Evolutionary conservation across 2,888 invertebrate genomes (phyloP), one percentile per base, ranked within the genome.

Genomic region (Clistopyga incitator): DNA sequence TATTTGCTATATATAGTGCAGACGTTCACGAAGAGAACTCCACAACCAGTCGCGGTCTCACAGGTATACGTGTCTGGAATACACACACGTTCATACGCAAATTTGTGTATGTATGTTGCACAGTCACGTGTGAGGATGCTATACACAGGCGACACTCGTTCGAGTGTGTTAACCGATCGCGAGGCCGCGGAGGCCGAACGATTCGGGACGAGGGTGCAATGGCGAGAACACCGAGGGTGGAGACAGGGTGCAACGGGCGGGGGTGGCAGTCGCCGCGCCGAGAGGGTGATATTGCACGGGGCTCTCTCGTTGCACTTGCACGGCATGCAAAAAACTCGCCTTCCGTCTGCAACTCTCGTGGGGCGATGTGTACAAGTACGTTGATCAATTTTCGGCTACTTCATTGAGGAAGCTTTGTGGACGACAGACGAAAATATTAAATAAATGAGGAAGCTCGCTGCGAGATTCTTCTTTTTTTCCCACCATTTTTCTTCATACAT

Each of bases 131-230:
- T 34, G 64, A 29, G 45, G 34, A 11, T 54, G 29, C 29, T 42
- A 13, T 20, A 18, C 25, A 77, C 29, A 54, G 13, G 34, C 34
- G 78, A 77, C 18, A 61, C 38, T 54, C 52, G 65, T 65, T 38
- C 65, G 75, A n/a, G 65, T 50, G 78, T 67, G 67, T 76, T 67
- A 61, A 76, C 52, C 75, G 65, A 68, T 77, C 82, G 74, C 54
- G 76, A 72, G 75, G 52, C 80, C 47, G 52, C 42, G 34, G 72
- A 52, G 71, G 67, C 72, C 68, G 59, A 83, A 76, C 76, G 67
- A 83, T 83, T 72, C 50, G 71, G 76, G 74, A 56, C 72, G 80
- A 77, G 61, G 77, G 77, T 74, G 68, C 78, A 80, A 18, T 50
- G 56, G 25, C 18, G 42, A 70, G 38, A 68, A 64, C 23, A n/a